phyloP scores from a whole-genome alignment of 2,888 invertebrate genomes.

The Bimastos eiseni region DNA sequence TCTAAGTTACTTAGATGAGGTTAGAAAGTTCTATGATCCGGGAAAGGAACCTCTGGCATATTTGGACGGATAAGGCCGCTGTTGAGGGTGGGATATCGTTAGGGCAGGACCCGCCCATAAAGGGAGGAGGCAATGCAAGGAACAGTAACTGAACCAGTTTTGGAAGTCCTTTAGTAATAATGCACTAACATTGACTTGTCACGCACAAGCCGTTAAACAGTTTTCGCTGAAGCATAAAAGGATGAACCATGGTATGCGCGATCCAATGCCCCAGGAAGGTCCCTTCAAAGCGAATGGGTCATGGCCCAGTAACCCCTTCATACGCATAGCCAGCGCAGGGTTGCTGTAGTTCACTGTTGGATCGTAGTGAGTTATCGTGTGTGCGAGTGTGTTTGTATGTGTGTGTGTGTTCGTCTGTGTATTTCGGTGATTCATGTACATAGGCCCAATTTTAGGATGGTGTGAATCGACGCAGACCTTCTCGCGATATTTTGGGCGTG shows the following conservation, averaged over 20 bases:
- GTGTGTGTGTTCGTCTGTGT: not conserved
- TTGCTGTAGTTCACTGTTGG: not conserved
- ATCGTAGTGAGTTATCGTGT: not conserved
- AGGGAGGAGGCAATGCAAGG: not conserved
- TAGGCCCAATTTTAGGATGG: no score
- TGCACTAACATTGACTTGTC: not conserved
- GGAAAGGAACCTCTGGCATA: not conserved
- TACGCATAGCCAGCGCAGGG: not conserved
- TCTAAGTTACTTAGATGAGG: not conserved
- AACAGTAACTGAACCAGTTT: no score
- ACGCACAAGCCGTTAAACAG: not conserved
- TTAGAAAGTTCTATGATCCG: not conserved
- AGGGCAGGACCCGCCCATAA: not conserved
- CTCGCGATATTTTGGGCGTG: not conserved
- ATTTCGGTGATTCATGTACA: not conserved
- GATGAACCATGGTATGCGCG: not conserved
- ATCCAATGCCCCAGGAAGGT: not conserved
- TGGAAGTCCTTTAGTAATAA: not conserved
- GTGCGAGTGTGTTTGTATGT: no score
- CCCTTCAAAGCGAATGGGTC: not conserved
- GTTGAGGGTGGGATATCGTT: not conserved
- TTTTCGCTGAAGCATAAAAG: not conserved
- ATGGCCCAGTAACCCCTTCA: not conserved
- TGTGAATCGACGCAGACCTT: not conserved
- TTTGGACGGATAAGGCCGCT: not conserved